phyloP scores from a whole-genome alignment of 2,113 vertebrate genomes.

The Bettongia penicillata region DNA sequence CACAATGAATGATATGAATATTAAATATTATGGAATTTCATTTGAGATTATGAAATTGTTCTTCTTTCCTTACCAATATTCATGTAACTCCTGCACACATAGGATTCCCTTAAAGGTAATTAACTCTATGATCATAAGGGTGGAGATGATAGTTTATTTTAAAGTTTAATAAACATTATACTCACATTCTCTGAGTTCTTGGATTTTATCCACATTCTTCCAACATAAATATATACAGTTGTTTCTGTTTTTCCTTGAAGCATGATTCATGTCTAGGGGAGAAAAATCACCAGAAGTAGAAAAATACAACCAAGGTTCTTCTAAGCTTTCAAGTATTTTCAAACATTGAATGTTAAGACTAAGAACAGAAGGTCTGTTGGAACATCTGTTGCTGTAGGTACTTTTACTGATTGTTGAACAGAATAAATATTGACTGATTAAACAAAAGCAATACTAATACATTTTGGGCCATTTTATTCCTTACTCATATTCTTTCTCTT shows the following conservation, averaged over 20 bases:
- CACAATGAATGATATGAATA: not conserved
- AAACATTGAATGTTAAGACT: conserved; percentile 1
- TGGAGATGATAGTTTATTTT: not conserved
- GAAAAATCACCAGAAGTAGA: not conserved
- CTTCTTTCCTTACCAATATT: not conserved
- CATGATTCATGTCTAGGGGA: not conserved
- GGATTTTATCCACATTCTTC: not conserved
- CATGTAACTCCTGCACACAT: not conserved
- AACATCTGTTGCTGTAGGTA: not conserved
- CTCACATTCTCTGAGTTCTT: not conserved
- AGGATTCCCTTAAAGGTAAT: not conserved
- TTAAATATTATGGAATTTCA: not conserved
- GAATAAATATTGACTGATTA: conserved; percentile 27
- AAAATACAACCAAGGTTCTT: not conserved
- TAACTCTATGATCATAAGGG: conserved; percentile 19
- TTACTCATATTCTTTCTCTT: not conserved
- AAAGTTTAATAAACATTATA: not conserved
- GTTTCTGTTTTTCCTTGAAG: conserved; percentile 14
- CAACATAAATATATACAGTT: not conserved
- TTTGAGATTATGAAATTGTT: conserved; percentile 1
- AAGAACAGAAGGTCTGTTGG: conserved; percentile 22
- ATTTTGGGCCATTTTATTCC: conserved; percentile 6
- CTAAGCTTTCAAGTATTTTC: not conserved
- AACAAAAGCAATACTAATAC: conserved; percentile 15
- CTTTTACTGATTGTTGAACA: conserved; percentile 8